These are phyloP conservation scores for Melinaea menophilus DNA, from an alignment of 2,888 invertebrate species.

Conservation along the genomic window DNA sequence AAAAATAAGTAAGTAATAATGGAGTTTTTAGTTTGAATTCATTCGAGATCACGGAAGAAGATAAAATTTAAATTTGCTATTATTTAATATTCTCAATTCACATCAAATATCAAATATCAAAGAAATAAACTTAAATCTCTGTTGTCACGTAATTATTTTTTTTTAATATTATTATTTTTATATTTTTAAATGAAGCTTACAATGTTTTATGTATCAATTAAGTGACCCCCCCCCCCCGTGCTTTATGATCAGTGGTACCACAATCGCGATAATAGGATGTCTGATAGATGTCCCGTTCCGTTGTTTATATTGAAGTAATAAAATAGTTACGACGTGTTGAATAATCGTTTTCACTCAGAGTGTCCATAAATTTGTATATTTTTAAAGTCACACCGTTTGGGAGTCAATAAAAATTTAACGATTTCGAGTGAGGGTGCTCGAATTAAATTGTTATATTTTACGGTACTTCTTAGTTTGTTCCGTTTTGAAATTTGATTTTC, in stretches of 20 bases:
- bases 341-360: constrained; percentile 74
- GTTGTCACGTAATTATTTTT: neutral
- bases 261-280: constrained; percentile 29
- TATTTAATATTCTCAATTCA: too few relatives aligned
- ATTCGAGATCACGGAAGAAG: too few relatives aligned
- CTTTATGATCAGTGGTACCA: constrained; percentile 14
- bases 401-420: constrained; percentile 77
- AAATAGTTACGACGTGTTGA: constrained; percentile 77
- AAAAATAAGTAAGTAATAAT: too few relatives aligned
- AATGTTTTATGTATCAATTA: constrained; percentile 14
- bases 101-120: neutral
- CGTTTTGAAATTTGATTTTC: constrained; percentile 26
- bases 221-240: constrained; percentile 6
- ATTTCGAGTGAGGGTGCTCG: constrained; percentile 65
- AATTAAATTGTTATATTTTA: constrained; percentile 67
- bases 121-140: neutral
- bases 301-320: constrained; percentile 73
- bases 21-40: too few relatives aligned
- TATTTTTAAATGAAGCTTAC: neutral
- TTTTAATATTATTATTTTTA: neutral
- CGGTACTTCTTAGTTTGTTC: constrained; percentile 42
- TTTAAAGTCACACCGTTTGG: constrained; percentile 73
- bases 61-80: too few relatives aligned
- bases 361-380: constrained; percentile 77
- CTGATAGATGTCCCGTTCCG: constrained; percentile 57